These are phyloP conservation scores for Heteropelma amictum DNA, from an alignment of 2,888 invertebrate genomes.

Conservation along the genomic window DNA sequence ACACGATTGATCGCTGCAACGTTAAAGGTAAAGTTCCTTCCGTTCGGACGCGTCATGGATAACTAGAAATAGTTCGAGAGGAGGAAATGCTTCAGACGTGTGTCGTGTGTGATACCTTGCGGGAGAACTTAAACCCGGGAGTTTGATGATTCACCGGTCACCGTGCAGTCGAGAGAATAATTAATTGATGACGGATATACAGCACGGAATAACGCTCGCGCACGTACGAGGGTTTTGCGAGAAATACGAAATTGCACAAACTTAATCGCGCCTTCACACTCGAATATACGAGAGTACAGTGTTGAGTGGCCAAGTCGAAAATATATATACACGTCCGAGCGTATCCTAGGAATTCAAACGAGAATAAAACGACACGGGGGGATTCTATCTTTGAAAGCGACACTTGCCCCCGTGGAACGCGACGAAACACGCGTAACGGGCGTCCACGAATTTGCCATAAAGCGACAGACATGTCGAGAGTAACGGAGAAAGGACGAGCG, in stretches of 20 bases:
- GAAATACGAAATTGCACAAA: neutral
- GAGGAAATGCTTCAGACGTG: conserved; percentile 47
- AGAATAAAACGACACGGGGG: conserved; percentile 55
- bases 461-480: neutral
- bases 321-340: conserved; percentile 29
- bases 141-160: conserved; percentile 45
- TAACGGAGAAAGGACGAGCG: neutral
- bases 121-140: conserved; percentile 27
- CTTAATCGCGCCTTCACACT: conserved; percentile 21
- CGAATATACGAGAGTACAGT: conserved; percentile 54
- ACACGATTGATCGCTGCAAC: neutral
- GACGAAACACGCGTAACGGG: conserved; percentile 40
- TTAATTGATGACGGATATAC: conserved; percentile 35
- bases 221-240: neutral
- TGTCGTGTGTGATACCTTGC: conserved; percentile 11
- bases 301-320: conserved; percentile 44
- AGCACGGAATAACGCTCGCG: neutral
- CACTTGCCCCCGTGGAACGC: conserved; percentile 54
- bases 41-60: neutral
- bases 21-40: neutral
- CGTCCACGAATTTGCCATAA: conserved; percentile 44
- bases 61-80: conserved; percentile 46
- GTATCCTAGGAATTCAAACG: conserved; percentile 58
- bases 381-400: conserved; percentile 62
- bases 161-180: conserved; percentile 21